These are phyloP conservation scores for Phoenicopterus ruber DNA, from an alignment of 2,113 vertebrate species.

Conservation along the genomic window DNA sequence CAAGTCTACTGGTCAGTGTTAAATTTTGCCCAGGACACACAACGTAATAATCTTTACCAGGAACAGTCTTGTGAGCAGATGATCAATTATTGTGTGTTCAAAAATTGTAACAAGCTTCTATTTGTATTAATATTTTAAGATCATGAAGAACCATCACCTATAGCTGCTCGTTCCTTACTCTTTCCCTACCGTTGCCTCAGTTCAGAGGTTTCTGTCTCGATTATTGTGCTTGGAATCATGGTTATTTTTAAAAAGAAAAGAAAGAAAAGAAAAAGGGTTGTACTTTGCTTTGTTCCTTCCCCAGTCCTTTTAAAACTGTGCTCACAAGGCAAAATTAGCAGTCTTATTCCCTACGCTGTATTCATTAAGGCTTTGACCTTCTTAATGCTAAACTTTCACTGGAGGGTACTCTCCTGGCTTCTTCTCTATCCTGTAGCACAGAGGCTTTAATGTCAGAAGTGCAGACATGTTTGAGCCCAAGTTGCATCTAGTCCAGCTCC, in stretches of 20 bases:
- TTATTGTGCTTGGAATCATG: not conserved
- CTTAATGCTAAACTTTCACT: not conserved
- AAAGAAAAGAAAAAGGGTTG: not conserved
- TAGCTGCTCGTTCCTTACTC: rapidly evolving
- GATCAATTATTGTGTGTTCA: not conserved
- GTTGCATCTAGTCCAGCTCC: not conserved
- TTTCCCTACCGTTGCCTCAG: not conserved
- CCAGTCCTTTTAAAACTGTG: not conserved
- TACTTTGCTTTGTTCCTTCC: not conserved
- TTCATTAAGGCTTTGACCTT: conserved; percentile 25
- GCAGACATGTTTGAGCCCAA: not conserved
- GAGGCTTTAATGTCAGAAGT: not conserved
- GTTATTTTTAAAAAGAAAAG: not conserved
- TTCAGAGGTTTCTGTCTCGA: not conserved
- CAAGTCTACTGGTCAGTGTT: not conserved
- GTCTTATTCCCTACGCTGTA: not conserved
- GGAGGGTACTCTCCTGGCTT: not conserved
- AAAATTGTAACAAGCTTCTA: not conserved
- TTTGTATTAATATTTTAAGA: not conserved
- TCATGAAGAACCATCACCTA: not conserved
- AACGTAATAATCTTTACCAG: not conserved
- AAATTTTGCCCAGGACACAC: not conserved
- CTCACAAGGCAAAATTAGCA: not conserved
- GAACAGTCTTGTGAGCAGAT: not conserved
- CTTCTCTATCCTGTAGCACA: not conserved